phyloP scores from a whole-genome alignment of 2,888 invertebrate species.

The Crematogaster levior region DNA sequence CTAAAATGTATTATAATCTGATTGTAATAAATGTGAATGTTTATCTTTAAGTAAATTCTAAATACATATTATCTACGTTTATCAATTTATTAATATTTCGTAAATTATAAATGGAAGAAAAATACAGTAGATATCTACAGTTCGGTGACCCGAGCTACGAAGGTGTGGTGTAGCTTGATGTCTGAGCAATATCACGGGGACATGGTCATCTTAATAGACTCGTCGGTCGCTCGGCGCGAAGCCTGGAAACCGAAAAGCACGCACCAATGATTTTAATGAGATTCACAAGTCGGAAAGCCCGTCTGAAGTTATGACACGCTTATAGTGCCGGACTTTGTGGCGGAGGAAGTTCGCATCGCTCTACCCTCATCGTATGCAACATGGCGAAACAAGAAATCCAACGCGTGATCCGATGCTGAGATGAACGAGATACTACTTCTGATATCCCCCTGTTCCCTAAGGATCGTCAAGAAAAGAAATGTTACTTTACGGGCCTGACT shows the following conservation, averaged over 20 bases:
- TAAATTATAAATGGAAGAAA: background rate
- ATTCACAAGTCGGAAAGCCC: constrained; percentile 80
- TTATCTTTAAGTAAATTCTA: background rate
- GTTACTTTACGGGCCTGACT: background rate
- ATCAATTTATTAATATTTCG: background rate
- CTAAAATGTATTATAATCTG: background rate
- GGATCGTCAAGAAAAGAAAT: background rate
- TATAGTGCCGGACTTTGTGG: constrained; percentile 58
- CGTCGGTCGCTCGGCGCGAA: constrained; percentile 77
- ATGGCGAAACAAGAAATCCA: constrained; percentile 40
- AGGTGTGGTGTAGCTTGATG: constrained; percentile 71
- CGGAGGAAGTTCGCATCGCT: constrained; percentile 42
- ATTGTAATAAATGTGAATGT: background rate
- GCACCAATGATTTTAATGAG: constrained; percentile 85
- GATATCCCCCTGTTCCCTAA: background rate
- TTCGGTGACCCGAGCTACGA: constrained; percentile 47
- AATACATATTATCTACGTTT: background rate
- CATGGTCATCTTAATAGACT: constrained; percentile 85
- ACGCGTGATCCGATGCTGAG: constrained; percentile 26
- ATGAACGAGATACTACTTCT: constrained; percentile 24
- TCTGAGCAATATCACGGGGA: constrained; percentile 85
- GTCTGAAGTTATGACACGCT: constrained; percentile 74
- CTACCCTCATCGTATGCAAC: constrained; percentile 26
- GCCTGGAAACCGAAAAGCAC: constrained; percentile 80
- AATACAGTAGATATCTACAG: constrained; percentile 44